Base-by-base conservation (phyloP, 2,113 vertebrate species). In the Agapornis roseicollis region DNA sequence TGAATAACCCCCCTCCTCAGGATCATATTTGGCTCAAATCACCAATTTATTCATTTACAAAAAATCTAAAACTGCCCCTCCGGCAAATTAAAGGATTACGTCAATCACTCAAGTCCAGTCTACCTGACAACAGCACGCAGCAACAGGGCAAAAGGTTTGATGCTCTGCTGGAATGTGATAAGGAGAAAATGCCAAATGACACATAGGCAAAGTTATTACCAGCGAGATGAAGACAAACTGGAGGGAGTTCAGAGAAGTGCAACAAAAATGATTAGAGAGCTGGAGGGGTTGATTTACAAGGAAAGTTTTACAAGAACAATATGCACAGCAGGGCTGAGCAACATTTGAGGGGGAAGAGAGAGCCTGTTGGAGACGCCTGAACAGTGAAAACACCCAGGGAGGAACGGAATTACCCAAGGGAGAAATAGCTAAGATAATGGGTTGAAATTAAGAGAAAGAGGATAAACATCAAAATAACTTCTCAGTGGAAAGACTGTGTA, bases 241-340 rank as follows among this genome's bases (percentile, higher is more conserved):
- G 94, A 95, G 74, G 63, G 90, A 95, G 91, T 97, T 97, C 95
- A 97, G 94, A 96, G 85, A 93, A 95, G 93, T 93, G 95, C 95
- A 96, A 93, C 95, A 95, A 89, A 96, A 97, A 97, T 95, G 52
- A 95, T 97, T 97, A 94, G 94, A 93, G 93, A 95, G 90, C 94
- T 95, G 93, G 95, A 97, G 96, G 90, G 90, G 89, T 82, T 96
- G 96, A 93, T 96, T 96, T 96, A 94, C 88, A 95, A 85, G 88
- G 85, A 87, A 96, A 89, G 78, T 95, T 95, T 95, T 93, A 92
- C 93, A 96, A 93, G 93, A 95, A 55, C 80, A 91, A 94, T 97
- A 94, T 93, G 94, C 91, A 93, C 95, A 96, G 89, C 89, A 91
- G 89, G 89, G 52, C 65, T 93, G 64, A 93, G 76, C 71, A 85